A percentile compares a stretch with the other conserved stretches of the same genome.
phyloP scores from a whole-genome alignment of 2,113 vertebrate species.

The Dipodomys stephensi region DNA sequence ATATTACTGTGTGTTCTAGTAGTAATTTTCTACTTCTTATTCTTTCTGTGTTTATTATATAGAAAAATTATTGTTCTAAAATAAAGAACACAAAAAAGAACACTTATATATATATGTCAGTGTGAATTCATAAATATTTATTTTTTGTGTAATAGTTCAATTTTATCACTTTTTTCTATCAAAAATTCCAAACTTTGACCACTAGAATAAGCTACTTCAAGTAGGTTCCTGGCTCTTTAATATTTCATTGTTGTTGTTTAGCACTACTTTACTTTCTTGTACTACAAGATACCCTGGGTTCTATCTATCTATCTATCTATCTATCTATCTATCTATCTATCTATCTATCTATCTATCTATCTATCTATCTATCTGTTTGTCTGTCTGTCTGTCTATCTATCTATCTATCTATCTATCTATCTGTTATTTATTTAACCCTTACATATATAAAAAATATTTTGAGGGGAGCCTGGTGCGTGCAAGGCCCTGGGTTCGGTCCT shows the following conservation, averaged over 20 bases:
- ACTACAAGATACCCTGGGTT: neutral
- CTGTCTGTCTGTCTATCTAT: neutral
- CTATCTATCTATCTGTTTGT: too few relatives aligned
- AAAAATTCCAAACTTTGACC: neutral
- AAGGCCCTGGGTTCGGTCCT: too few relatives aligned
- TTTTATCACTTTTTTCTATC: neutral
- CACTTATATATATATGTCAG: too few relatives aligned
- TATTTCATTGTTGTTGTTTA: neutral
- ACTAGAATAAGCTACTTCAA: neutral
- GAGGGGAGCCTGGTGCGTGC: neutral
- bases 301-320: neutral
- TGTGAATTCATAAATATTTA: neutral
- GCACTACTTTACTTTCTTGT: neutral
- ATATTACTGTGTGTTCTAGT: neutral
- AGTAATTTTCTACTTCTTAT: neutral
- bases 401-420: neutral
- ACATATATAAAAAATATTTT: neutral
- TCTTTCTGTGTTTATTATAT: neutral
- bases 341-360: neutral
- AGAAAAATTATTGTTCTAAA: neutral
- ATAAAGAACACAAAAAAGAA: too few relatives aligned
- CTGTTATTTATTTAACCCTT: neutral
- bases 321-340: neutral
- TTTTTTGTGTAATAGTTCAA: neutral
- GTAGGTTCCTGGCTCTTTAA: neutral